phyloP scores from a whole-genome alignment of 1,140 invertebrate genomes.

The Teleopsis dalmanni region DNA sequence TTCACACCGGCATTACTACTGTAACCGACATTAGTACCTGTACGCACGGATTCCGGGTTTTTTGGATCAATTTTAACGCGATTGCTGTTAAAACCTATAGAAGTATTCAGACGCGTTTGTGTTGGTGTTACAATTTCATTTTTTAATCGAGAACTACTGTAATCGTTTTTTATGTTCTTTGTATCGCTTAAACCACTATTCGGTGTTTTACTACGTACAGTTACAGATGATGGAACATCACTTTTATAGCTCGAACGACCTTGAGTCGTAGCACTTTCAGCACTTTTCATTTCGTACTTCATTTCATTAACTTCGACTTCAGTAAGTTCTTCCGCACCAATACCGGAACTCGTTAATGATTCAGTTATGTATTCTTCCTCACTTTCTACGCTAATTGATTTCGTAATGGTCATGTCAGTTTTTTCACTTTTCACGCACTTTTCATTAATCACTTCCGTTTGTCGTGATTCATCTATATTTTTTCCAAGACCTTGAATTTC shows the following conservation, averaged over 20 bases:
- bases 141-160: too few species aligned
- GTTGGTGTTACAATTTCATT: too few species aligned
- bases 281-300: conserved; percentile 13
- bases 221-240: too few species aligned
- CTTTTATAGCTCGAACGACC: too few species aligned
- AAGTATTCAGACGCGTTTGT: too few species aligned
- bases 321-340: background rate
- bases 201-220: background rate
- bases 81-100: too few species aligned
- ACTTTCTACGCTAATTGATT: background rate
- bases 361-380: background rate
- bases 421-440: background rate
- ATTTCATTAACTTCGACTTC: conserved; percentile 5
- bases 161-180: background rate
- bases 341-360: background rate
- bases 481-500: background rate
- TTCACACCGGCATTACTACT: background rate
- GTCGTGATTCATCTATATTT: background rate
- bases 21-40: background rate
- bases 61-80: background rate
- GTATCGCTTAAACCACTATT: background rate
- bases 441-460: background rate
- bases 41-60: background rate
- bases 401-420: conserved; percentile 4
- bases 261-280: background rate